phyloP scores from a whole-genome alignment of 1,140 invertebrate species.

The Ceratina calcarata region DNA sequence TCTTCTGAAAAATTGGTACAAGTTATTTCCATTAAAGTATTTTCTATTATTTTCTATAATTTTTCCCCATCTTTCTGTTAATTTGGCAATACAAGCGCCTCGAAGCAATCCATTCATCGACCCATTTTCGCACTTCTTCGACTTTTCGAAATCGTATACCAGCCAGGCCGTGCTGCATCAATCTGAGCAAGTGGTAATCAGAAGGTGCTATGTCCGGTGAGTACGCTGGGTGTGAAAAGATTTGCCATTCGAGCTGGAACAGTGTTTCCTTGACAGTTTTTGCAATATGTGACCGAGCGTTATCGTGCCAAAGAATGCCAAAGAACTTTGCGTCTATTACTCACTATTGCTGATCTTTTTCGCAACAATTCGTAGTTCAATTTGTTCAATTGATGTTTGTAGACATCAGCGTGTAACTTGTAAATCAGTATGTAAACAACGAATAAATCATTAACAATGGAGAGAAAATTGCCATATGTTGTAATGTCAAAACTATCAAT shows the following conservation, averaged over 20 bases:
- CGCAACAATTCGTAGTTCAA: too few relatives aligned
- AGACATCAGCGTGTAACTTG: too few relatives aligned
- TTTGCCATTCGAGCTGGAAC: not conserved
- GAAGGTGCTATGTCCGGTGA: slow-evolving; percentile 6
- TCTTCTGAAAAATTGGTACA: too few relatives aligned
- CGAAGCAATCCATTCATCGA: too few relatives aligned
- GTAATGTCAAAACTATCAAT: too few relatives aligned
- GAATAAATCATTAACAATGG: too few relatives aligned
- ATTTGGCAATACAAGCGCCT: not conserved
- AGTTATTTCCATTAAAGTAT: too few relatives aligned
- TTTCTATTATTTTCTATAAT: too few relatives aligned
- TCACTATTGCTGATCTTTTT: not conserved
- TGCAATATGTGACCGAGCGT: not conserved
- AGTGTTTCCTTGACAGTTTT: not conserved
- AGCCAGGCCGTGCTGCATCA: not conserved
- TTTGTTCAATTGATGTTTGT: too few relatives aligned
- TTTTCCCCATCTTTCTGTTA: not conserved
- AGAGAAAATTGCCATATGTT: too few relatives aligned
- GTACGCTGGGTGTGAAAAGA: not conserved
- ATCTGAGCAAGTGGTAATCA: not conserved
- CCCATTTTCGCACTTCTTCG: not conserved
- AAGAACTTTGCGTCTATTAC: not conserved
- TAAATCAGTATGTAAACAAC: too few relatives aligned
- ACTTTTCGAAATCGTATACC: not conserved
- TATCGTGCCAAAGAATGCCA: too few relatives aligned